Conservation (phyloP, 2,888 invertebrate genomes). For the Melanargia galathea region DNA sequence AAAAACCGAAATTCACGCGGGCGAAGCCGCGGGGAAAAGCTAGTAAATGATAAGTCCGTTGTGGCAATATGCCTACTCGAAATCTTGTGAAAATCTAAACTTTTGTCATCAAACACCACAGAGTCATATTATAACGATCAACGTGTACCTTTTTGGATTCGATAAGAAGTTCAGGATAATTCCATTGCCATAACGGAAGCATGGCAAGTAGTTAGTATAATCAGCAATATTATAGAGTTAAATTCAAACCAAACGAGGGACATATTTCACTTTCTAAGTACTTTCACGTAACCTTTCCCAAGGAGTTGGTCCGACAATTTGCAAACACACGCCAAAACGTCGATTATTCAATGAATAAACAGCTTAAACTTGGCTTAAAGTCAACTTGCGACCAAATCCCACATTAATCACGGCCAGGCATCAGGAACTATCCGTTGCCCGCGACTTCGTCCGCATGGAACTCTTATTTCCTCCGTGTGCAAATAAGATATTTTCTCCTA, state of each 20-base stretch:
- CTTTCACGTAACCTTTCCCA: neutral
- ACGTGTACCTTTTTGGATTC: no score
- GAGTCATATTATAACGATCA: no score
- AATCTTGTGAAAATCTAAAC: no score
- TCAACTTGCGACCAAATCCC: conserved; percentile 18
- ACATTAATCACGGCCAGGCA: conserved; percentile 20
- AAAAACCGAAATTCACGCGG: no score
- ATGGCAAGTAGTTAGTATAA: neutral
- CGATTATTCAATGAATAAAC: conserved; percentile 31
- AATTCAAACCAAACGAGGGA: neutral
- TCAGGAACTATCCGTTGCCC: neutral
- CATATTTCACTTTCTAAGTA: neutral
- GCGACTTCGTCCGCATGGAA: neutral
- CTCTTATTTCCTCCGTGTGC: neutral
- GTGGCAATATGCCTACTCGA: no score
- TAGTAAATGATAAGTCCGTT: no score
- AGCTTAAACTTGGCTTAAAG: conserved; percentile 33
- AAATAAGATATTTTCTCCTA: no score
- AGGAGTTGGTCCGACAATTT: conserved; percentile 3
- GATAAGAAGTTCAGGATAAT: no score
- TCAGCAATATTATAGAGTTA: neutral
- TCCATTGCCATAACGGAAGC: no score
- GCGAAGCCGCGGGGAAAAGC: no score
- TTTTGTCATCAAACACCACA: no score
- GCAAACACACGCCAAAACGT: conserved; percentile 12